Evolutionary conservation across 2,113 vertebrate species (phyloP).

Genomic region (Aythya baeri): DNA sequence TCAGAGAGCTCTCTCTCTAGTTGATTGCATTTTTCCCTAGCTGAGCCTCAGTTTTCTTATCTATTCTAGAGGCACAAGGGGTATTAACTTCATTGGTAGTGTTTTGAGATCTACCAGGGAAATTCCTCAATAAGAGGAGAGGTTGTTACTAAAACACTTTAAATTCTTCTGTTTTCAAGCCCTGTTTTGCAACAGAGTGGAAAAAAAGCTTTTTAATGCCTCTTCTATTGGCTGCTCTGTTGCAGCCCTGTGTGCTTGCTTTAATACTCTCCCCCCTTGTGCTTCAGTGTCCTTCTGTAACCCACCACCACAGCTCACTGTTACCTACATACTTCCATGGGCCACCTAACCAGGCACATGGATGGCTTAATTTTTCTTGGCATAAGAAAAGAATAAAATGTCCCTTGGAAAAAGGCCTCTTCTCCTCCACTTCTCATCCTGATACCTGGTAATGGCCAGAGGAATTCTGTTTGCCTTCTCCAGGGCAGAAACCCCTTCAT

Average conservation of each 20-base stretch:
- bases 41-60: not conserved
- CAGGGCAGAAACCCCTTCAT: not conserved
- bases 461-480: not conserved
- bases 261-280: not conserved
- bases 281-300: not conserved
- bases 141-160: not conserved
- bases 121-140: not conserved
- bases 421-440: not conserved
- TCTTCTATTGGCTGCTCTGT: not conserved
- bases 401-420: rapidly evolving
- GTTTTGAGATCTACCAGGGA: not conserved
- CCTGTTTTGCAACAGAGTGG: not conserved
- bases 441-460: not conserved
- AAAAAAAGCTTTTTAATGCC: not conserved
- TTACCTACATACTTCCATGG: not conserved
- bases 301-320: not conserved
- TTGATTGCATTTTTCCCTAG: not conserved
- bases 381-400: not conserved
- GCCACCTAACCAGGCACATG: not conserved
- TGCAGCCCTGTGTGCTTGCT: not conserved
- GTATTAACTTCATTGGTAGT: not conserved
- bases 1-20: not conserved
- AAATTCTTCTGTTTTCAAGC: not conserved
- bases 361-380: not conserved
- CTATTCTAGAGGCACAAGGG: not conserved